A percentile compares a stretch with the other conserved stretches of the same genome.
phyloP scores from a whole-genome alignment of 2,888 invertebrate genomes.

The Amiota minor region DNA sequence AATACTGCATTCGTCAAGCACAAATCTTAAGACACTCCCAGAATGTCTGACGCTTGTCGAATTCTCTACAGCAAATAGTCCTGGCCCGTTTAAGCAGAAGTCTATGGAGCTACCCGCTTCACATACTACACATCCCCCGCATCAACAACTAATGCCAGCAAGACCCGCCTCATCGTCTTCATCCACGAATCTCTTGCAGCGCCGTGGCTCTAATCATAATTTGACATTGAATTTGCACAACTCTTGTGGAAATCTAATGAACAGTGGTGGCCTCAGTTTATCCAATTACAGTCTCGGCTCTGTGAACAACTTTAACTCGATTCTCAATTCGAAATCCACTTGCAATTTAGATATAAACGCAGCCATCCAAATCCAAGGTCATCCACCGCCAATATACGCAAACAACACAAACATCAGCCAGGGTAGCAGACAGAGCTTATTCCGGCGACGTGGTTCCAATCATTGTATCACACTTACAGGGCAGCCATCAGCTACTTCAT shows the following conservation, averaged over 20 bases:
- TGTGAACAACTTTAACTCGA: constrained; percentile 61
- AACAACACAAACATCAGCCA: constrained; percentile 45
- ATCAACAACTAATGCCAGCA: constrained; percentile 27
- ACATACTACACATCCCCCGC: constrained; percentile 24
- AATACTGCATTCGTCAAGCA: constrained; percentile 75
- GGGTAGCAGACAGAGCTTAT: constrained; percentile 52
- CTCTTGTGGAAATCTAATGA: constrained; percentile 74
- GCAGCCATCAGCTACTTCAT: constrained; percentile 71
- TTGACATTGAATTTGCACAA: constrained; percentile 77
- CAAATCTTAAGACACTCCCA: constrained; percentile 82
- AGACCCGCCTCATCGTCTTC: constrained; percentile 54
- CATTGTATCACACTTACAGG: constrained; percentile 76
- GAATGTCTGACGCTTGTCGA: constrained; percentile 82
- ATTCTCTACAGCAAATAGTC: constrained; percentile 69
- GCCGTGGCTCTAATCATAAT: constrained; percentile 79
- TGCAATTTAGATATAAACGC: constrained; percentile 59
- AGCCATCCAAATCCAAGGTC: constrained; percentile 37
- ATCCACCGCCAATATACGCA: not conserved
- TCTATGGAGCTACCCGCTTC: constrained; percentile 61
- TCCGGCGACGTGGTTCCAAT: constrained; percentile 74
- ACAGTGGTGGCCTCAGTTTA: constrained; percentile 73
- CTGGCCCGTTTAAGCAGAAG: constrained; percentile 60
- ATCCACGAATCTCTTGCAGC: constrained; percentile 73
- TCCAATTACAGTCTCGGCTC: constrained; percentile 77
- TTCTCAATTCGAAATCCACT: constrained; percentile 66